These are phyloP conservation scores for Apamea sordens DNA, from an alignment of 2,888 invertebrate genomes.

Conservation along the genomic window DNA sequence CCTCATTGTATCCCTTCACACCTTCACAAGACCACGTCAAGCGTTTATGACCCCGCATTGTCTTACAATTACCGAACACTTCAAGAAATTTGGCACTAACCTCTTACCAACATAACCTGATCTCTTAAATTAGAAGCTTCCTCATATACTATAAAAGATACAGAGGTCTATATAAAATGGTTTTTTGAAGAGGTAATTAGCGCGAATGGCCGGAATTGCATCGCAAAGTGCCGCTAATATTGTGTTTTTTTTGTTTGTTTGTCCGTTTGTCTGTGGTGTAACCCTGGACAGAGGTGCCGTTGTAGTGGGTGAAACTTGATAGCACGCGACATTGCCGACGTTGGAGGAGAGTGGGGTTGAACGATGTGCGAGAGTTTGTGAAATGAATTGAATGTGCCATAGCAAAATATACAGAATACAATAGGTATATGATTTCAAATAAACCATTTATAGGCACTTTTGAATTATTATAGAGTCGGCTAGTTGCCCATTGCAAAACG, in stretches of 20 bases:
- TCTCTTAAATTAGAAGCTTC: slow-evolving; percentile 53
- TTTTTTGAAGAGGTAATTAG: slow-evolving; percentile 79
- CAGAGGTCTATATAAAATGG: slow-evolving; percentile 55
- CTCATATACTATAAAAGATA: slow-evolving; percentile 51
- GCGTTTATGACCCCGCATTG: slow-evolving; percentile 86
- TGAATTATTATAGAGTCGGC: no score
- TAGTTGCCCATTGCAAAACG: no score
- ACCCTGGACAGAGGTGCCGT: slow-evolving; percentile 76
- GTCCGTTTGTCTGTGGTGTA: slow-evolving; percentile 69
- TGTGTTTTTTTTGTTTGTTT: slow-evolving; percentile 80
- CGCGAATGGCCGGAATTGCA: slow-evolving; percentile 82
- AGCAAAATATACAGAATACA: neutral
- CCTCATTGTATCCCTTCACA: slow-evolving; percentile 78
- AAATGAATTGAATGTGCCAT: neutral
- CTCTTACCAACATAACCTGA: slow-evolving; percentile 69
- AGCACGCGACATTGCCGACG: slow-evolving; percentile 85
- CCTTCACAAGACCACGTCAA: slow-evolving; percentile 82
- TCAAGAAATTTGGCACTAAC: slow-evolving; percentile 87
- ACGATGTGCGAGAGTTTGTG: slow-evolving; percentile 9
- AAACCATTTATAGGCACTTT: no score
- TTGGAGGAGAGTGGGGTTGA: slow-evolving; percentile 72
- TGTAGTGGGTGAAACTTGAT: slow-evolving; percentile 85
- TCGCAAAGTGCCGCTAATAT: slow-evolving; percentile 86
- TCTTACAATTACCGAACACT: slow-evolving; percentile 86
- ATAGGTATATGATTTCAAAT: neutral